These are phyloP conservation scores for Phenacoccus solenopsis DNA, from an alignment of 1,140 invertebrate genomes.

Conservation along the genomic window DNA sequence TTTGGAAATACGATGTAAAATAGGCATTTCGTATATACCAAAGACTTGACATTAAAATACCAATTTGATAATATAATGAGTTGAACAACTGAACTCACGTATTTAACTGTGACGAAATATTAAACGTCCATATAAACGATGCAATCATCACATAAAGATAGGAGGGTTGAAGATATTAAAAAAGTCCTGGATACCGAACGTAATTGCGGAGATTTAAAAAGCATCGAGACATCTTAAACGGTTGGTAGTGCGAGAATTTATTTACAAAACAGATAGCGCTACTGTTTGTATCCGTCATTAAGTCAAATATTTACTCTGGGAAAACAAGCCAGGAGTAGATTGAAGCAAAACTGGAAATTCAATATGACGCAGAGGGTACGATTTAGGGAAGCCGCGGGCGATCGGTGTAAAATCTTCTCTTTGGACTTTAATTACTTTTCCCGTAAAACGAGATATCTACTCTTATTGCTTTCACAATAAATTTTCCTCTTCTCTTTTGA, in stretches of 20 bases:
- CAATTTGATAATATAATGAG: no score
- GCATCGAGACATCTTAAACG: slow-evolving; percentile 11
- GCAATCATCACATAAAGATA: not conserved
- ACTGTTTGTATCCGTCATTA: slow-evolving; percentile 14
- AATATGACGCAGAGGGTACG: not conserved
- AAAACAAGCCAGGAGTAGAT: slow-evolving; percentile 10
- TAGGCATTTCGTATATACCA: no score
- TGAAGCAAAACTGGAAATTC: slow-evolving; percentile 9
- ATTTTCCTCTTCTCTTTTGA: slow-evolving; percentile 12
- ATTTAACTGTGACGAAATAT: no score
- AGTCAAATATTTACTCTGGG: slow-evolving; percentile 13
- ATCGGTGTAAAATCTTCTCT: slow-evolving; percentile 10
- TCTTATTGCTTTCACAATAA: not conserved
- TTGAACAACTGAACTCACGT: no score
- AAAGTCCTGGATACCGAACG: not conserved
- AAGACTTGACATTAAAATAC: no score
- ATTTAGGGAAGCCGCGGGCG: slow-evolving; percentile 10
- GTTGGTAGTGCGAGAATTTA: not conserved
- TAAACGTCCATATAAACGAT: no score
- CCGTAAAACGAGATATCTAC: not conserved
- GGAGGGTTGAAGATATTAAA: not conserved
- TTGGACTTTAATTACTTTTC: slow-evolving; percentile 17
- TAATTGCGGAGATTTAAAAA: not conserved
- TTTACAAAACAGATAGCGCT: slow-evolving; percentile 12
- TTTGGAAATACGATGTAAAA: no score